Conservation (phyloP, 2,113 vertebrate genomes). For the Vulpes lagopus region DNA sequence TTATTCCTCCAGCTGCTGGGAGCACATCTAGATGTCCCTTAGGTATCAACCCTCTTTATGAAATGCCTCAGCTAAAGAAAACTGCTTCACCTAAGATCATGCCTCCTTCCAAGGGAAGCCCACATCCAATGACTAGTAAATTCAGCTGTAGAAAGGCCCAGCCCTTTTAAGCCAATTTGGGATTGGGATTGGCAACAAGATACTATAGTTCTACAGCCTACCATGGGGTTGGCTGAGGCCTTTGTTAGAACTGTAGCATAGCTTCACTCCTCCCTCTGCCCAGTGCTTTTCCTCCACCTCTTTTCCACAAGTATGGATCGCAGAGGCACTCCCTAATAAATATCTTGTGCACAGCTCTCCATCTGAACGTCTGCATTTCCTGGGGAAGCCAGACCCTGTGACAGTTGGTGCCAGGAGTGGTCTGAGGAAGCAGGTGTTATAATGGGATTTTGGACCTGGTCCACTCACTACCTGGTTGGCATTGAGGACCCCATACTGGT, state of each 20-base stretch:
- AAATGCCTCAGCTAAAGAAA: slow-evolving; percentile 42
- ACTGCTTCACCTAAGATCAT: not conserved
- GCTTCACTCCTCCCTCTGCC: not conserved
- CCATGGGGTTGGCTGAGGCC: not conserved
- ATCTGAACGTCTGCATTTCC: not conserved
- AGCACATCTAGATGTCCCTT: not conserved
- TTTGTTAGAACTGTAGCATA: not conserved
- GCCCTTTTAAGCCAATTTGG: not conserved
- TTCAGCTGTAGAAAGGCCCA: not conserved
- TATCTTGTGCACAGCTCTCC: not conserved
- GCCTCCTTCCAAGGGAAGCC: not conserved
- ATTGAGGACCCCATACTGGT: not conserved
- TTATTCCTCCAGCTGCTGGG: not conserved
- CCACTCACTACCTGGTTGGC: not conserved
- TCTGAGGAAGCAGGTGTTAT: too few species aligned
- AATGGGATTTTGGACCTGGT: not conserved
- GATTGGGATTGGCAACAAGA: not conserved
- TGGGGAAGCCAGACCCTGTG: not conserved
- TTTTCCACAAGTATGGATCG: slow-evolving; percentile 11
- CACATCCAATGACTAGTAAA: not conserved
- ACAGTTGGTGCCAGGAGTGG: not conserved
- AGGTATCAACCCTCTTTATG: not conserved
- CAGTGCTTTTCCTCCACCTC: not conserved
- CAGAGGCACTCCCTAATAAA: not conserved
- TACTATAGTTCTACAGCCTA: slow-evolving; percentile 21